Conservation (phyloP, 2,113 vertebrate species). For the Mormyrus iriodes region DNA sequence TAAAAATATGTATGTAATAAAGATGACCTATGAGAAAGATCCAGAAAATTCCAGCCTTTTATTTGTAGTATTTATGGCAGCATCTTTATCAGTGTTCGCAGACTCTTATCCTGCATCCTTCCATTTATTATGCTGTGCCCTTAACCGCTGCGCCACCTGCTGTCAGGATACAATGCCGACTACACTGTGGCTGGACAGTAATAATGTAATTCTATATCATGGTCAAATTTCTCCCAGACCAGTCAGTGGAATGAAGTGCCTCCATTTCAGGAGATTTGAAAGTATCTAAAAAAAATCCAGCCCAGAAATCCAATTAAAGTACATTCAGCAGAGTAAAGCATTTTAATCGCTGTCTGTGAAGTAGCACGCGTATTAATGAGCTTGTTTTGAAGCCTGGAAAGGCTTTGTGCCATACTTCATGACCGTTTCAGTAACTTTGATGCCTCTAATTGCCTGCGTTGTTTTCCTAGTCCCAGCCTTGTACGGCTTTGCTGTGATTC, state of each 20-base stretch:
- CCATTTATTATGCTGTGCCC: neutral
- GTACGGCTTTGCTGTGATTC: neutral
- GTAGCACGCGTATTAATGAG: neutral
- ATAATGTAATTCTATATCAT: neutral
- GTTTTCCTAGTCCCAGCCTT: neutral
- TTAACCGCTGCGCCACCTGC: neutral
- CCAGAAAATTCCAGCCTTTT: neutral
- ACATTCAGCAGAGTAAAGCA: neutral
- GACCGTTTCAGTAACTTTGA: neutral
- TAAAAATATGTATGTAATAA: neutral
- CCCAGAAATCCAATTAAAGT: neutral
- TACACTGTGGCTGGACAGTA: neutral
- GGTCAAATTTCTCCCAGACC: no score
- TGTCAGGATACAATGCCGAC: neutral
- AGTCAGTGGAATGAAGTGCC: neutral
- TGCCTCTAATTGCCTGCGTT: neutral
- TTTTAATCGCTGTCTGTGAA: neutral
- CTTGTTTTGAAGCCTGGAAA: neutral
- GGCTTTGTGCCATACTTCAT: neutral
- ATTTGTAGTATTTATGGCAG: neutral
- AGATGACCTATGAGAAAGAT: neutral
- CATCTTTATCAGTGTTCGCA: neutral
- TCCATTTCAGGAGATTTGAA: neutral
- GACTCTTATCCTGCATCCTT: neutral
- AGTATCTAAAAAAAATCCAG: neutral